Evolutionary conservation across 1,140 invertebrate genomes (phyloP), one percentile per base, ranked within the genome.

Genomic region (Phocides pigmalion): DNA sequence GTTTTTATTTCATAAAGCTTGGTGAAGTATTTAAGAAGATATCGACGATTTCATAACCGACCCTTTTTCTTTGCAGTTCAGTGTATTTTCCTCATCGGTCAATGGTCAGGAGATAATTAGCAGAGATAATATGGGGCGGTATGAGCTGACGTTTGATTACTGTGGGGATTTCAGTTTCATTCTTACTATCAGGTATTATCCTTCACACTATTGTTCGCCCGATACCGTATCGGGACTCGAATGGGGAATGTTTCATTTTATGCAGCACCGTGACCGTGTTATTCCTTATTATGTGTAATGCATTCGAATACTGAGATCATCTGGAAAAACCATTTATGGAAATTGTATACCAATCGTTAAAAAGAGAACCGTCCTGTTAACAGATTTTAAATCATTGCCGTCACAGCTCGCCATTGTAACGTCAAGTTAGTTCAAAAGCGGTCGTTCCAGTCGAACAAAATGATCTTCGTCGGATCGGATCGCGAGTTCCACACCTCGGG

Each of bases 351-450:
- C 77, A 85, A 88, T 89, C 85, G 87, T 89, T 90, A 90, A 90
- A 90, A 90, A 90, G 86, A 90, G 82, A 81, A 90, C 64, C 86
- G 86, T 87, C 81, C 88, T 90, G 88, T 90, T 90, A 90, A 90
- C 88, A 90, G 87, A 90, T 90, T 90, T 90, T 90, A 90, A 90
- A 90, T 89, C 88, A 90, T 89, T 88, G 87, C 88, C 85, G 85
- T 90, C 88, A 83, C 69, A 56, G 75, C 78, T 53, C 75, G 73
- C 88, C 79, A 90, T 90, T 90, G 88, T 89, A 83, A 87, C 79
- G 88, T 90, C 88, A 90, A 67, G 81, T 89, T 87, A 84, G 84
- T 87, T 89, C 88, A 89, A 84, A 90, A 89, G 85, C 79, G 88
- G 84, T 89, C 80, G 79, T 70, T 82, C 80, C 80, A 81, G 82